Evolutionary conservation across 2,888 invertebrate genomes (phyloP), one percentile per base, ranked within the genome.

Genomic region (Pristionchus fissidentatus): DNA sequence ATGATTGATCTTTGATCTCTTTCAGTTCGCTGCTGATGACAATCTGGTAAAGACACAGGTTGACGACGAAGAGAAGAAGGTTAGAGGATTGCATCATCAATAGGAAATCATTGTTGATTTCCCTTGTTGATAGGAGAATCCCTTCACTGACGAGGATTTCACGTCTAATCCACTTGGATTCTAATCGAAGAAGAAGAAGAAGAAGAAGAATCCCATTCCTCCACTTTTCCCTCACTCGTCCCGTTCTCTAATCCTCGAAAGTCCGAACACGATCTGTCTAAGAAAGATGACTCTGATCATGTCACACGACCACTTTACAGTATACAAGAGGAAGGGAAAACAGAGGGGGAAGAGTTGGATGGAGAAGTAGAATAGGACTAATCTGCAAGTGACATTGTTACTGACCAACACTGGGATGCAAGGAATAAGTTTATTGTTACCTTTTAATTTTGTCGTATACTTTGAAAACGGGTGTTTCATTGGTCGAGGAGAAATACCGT

Each of bases 131-230:
- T 22, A 41, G 4, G 15, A 73, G 41, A 73, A 73, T 41, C 73
- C 43, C 10, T 73, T 73, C 73, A 43, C 43, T 8, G 73, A 73
- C 29, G 73, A 73, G 3, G 73, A 73, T 22, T 73, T 73, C 73
- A 29, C 38, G 8, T 41, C 73, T 15, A 43, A 73, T 26, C 73
- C 73, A 4, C 73, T 73, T 10, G 73, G 73, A 73, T 73, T 73
- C 73, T 73, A n/a, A 73, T 26, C 4, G 8, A 15, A 15, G 46
- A 46, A 22, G 55, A 13, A 15, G 55, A 55, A 7, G 55, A 55
- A n/a, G 4, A n/a, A 22, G 55, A 7, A 22, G 8, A 55, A 22
- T 55, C 55, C 8, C 13, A 55, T 19, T n/a, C 10, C 22, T n/a
- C n/a, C 55, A 7, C 22, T n/a, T 55, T 55, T n/a, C 55, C 55